phyloP scores from a whole-genome alignment of 2,888 invertebrate species.

The Epistrophe eligans region DNA sequence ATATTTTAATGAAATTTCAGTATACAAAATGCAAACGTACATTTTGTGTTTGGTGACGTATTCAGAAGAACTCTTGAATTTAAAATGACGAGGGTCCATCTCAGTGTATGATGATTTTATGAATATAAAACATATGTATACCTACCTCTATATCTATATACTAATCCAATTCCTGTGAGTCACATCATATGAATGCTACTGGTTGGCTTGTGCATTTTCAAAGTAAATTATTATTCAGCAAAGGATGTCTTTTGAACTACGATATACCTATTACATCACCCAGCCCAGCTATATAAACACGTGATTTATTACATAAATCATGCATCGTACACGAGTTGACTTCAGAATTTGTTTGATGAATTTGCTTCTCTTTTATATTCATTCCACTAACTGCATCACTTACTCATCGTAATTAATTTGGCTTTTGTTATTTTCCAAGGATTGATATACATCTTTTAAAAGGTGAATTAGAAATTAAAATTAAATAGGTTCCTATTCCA shows the following conservation, averaged over 20 bases:
- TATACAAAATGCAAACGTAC: not conserved
- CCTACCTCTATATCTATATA: too few species aligned
- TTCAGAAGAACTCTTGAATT: not conserved
- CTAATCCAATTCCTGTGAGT: conserved; percentile 4
- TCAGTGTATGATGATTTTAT: conserved; percentile 11
- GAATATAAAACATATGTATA: conserved; percentile 21
- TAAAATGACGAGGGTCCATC: not conserved
- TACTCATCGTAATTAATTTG: not conserved
- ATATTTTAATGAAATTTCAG: not conserved
- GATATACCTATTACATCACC: conserved; percentile 25
- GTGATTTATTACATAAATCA: conserved; percentile 41
- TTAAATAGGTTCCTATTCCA: too few species aligned
- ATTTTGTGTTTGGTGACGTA: not conserved
- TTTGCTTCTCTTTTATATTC: not conserved
- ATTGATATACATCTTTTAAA: too few species aligned
- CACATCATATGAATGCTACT: conserved; percentile 14
- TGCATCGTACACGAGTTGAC: conserved; percentile 12
- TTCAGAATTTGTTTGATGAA: not conserved
- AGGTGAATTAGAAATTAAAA: too few species aligned
- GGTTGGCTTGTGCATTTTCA: not conserved
- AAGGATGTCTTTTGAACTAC: conserved; percentile 28
- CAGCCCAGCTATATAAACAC: conserved; percentile 19
- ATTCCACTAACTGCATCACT: not conserved
- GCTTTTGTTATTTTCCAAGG: too few species aligned
- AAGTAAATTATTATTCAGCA: conserved; percentile 34